Base-by-base conservation (phyloP, 2,113 vertebrate species). In the Trinectes maculatus region DNA sequence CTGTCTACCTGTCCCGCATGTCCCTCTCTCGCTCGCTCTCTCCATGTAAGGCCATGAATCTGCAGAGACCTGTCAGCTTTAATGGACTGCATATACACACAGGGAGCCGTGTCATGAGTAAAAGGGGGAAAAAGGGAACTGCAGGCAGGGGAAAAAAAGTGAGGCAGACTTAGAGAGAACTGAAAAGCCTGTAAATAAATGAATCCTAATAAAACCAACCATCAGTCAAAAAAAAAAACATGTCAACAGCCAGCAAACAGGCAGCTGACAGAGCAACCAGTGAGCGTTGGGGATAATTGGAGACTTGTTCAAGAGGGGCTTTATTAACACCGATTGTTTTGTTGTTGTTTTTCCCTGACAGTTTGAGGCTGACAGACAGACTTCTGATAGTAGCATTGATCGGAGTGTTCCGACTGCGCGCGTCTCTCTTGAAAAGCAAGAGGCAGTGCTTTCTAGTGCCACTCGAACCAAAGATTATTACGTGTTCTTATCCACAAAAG, bases 11-110 rank as follows among this genome's bases (percentile, higher is more conserved):
- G 39, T 67, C 18, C 51, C 36, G 42, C 29, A 5, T 3, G 51
- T 48, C 25, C 10, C 49, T 48, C 12, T n/a, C n/a, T 4, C 1
- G 6, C 44, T 61, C 61, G 46, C 58, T 47, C 58, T 40, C 49
- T 65, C 62, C 71, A 80, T 80, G 59, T 71, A 80, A 61, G 77
- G 77, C 53, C 8, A 18, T 4, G 19, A 65, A 65, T 65, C 22
- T 49, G 47, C 24, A 1, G 53, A 57, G 62, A 37, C 25, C 3
- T n/a, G 48, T 29, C 70, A 42, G 58, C 26, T 59, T 24, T 53
- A 69, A 60, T 52, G 46, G 57, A 74, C 47, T 34, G 40, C 58
- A 37, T 37, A 74, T 43, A 65, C 34, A 74, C 58, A 72, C 33
- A 62, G 49, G 15, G 48, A 54, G 31, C 12, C 1, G 59, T 2